Conservation (phyloP, 2,797 vertebrate species). For the Siniperca obscura region DNA sequence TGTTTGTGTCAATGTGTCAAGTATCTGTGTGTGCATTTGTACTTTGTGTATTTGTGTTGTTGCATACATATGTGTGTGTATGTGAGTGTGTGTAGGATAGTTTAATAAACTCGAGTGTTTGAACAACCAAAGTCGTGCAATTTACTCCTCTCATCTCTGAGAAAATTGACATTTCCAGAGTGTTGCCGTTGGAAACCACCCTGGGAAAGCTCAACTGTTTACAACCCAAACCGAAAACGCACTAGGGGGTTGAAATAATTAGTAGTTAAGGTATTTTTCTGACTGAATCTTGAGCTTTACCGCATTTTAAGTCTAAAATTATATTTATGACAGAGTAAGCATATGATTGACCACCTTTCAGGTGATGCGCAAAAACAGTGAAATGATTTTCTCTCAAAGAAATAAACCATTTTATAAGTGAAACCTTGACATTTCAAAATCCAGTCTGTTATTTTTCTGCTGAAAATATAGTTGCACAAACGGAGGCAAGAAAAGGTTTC, state of each 20-base stretch:
- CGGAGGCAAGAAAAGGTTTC: slow-evolving; percentile 18
- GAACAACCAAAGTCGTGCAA: slow-evolving; percentile 67
- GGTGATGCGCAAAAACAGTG: background rate
- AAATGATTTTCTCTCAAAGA: background rate
- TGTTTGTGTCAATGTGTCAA: slow-evolving; percentile 35
- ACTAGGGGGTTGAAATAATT: slow-evolving; percentile 45
- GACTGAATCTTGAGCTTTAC: slow-evolving; percentile 14
- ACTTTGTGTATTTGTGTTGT: slow-evolving; percentile 27
- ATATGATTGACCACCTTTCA: background rate
- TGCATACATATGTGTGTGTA: slow-evolving; percentile 33
- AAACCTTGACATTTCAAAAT: slow-evolving; percentile 32
- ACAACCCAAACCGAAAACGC: slow-evolving; percentile 45
- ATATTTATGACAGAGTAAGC: background rate
- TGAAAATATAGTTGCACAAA: slow-evolving; percentile 17
- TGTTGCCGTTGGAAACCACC: slow-evolving; percentile 76
- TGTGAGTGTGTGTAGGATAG: slow-evolving; percentile 29
- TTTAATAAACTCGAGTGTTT: slow-evolving; percentile 80
- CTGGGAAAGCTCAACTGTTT: slow-evolving; percentile 76
- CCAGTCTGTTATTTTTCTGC: slow-evolving; percentile 7
- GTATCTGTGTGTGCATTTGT: slow-evolving; percentile 10
- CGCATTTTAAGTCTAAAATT: slow-evolving; percentile 21
- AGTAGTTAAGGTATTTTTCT: slow-evolving; percentile 41
- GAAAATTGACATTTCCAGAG: slow-evolving; percentile 76
- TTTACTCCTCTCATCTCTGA: slow-evolving; percentile 68
- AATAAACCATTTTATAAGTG: background rate